Evolutionary conservation across 2,888 invertebrate genomes (phyloP).

Genomic region (Cosmorhoe ocellata): DNA sequence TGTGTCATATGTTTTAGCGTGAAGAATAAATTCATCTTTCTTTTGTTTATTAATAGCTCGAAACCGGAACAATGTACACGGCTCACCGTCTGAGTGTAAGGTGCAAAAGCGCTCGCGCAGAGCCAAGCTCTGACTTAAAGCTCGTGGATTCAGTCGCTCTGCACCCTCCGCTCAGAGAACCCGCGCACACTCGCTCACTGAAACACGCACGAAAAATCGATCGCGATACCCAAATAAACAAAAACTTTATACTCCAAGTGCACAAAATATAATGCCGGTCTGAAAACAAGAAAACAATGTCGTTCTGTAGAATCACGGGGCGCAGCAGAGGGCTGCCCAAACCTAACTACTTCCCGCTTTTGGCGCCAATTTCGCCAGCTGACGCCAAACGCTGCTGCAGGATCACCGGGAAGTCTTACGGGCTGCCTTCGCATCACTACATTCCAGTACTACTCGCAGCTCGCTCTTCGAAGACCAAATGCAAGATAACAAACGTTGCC

Average conservation of each 20-base stretch:
- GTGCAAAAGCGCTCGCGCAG: conserved; percentile 64
- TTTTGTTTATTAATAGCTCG: conserved; percentile 77
- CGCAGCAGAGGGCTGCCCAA: conserved; percentile 90
- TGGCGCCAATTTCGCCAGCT: conserved; percentile 91
- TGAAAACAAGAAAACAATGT: conserved; percentile 76
- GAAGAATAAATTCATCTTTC: conserved; percentile 71
- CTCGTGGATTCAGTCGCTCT: conserved; percentile 62
- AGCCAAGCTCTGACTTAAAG: conserved; percentile 48
- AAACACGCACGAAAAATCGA: conserved; percentile 44
- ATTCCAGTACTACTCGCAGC: conserved; percentile 87
- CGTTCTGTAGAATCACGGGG: conserved; percentile 91
- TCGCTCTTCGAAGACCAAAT: conserved; percentile 77
- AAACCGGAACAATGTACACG: conserved; percentile 77
- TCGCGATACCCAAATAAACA: conserved; percentile 44
- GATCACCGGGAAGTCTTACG: conserved; percentile 90
- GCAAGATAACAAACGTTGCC: conserved; percentile 85
- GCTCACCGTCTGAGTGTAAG: conserved; percentile 76
- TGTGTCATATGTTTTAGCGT: conserved; percentile 73
- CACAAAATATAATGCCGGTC: conserved; percentile 71
- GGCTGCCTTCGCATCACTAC: conserved; percentile 89
- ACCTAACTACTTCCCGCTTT: conserved; percentile 91
- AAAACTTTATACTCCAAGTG: conserved; percentile 29
- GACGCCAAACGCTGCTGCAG: conserved; percentile 90
- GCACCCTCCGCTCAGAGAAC: conserved; percentile 58
- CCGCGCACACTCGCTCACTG: conserved; percentile 55